A percentile compares a stretch with the other conserved stretches of the same genome.
These are phyloP conservation scores for Spilosoma lubricipeda DNA, from an alignment of 2,888 invertebrate genomes.

Conservation along the genomic window DNA sequence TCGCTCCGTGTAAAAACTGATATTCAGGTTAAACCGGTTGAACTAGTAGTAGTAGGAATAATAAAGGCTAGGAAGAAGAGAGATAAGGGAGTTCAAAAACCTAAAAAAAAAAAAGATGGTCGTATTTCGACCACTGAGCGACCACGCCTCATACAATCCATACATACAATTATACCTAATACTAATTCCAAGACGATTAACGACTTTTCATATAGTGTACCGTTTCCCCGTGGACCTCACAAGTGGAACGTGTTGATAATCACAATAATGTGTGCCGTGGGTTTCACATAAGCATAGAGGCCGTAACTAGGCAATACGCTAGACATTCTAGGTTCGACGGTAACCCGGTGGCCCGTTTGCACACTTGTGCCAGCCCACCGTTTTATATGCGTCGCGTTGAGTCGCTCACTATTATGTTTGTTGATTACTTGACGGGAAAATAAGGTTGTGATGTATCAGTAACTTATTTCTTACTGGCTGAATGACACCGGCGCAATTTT, in stretches of 20 bases:
- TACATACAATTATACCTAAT: neutral
- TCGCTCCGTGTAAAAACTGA: too few relatives aligned
- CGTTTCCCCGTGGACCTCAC: conserved; percentile 9
- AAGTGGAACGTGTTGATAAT: conserved; percentile 40
- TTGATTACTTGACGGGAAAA: conserved; percentile 47
- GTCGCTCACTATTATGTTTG: conserved; percentile 57
- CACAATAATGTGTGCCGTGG: conserved; percentile 59
- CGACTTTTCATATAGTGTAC: conserved; percentile 6
- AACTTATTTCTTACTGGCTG: neutral
- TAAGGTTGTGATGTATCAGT: conserved; percentile 26
- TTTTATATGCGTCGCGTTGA: conserved; percentile 53
- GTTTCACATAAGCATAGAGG: conserved; percentile 63
- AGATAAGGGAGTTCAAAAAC: too few relatives aligned
- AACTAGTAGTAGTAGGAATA: too few relatives aligned
- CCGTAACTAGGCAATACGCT: conserved; percentile 53
- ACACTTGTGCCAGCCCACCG: conserved; percentile 67
- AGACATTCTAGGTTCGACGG: conserved; percentile 70
- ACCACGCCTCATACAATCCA: neutral
- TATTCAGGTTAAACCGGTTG: too few relatives aligned
- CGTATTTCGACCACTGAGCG: too few relatives aligned
- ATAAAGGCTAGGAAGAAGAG: too few relatives aligned
- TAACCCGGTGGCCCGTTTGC: conserved; percentile 80
- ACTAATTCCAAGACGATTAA: neutral
- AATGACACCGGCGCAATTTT: too few relatives aligned
- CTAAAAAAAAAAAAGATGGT: too few relatives aligned